Conservation (phyloP, 2,888 invertebrate genomes). For the Atrina japonica region DNA sequence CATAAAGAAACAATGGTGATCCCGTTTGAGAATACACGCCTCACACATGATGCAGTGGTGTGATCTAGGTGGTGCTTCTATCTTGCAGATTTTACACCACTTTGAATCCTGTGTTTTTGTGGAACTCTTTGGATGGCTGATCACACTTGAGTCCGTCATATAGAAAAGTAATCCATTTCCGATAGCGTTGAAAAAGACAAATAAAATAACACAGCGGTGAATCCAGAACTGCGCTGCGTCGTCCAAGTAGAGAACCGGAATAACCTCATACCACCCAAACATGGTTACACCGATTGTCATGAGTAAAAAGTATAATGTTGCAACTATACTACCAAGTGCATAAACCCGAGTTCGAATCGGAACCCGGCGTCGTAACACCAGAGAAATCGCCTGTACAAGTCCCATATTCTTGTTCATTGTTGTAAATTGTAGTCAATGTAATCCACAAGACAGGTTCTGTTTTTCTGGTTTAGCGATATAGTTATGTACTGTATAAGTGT, state of each 20-base stretch:
- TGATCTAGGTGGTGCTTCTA: constrained; percentile 44
- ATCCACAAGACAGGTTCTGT: no score
- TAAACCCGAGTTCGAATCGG: constrained; percentile 19
- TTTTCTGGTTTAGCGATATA: no score
- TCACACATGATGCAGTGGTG: constrained; percentile 61
- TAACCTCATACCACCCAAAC: constrained; percentile 44
- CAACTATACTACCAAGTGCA: constrained; percentile 24
- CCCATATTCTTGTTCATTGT: no score
- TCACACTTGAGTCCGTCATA: constrained; percentile 42
- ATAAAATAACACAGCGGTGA: constrained; percentile 40
- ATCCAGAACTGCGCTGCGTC: constrained; percentile 7
- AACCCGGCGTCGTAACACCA: background rate
- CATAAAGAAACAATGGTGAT: constrained; percentile 66
- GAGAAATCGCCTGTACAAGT: no score
- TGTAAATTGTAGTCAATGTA: no score
- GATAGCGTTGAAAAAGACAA: constrained; percentile 51
- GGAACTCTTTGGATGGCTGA: background rate
- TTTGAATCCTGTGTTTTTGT: background rate
- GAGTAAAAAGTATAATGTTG: constrained; percentile 30
- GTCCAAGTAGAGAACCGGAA: constrained; percentile 46
- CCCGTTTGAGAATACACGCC: constrained; percentile 52
- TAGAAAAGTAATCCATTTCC: constrained; percentile 53
- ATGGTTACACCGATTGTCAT: constrained; percentile 46
- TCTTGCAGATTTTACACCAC: constrained; percentile 43
- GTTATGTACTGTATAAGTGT: no score